Evolutionary conservation across 1,140 invertebrate species (phyloP), one percentile per base, ranked within the genome.

Genomic region (Drosophila setifemur): DNA sequence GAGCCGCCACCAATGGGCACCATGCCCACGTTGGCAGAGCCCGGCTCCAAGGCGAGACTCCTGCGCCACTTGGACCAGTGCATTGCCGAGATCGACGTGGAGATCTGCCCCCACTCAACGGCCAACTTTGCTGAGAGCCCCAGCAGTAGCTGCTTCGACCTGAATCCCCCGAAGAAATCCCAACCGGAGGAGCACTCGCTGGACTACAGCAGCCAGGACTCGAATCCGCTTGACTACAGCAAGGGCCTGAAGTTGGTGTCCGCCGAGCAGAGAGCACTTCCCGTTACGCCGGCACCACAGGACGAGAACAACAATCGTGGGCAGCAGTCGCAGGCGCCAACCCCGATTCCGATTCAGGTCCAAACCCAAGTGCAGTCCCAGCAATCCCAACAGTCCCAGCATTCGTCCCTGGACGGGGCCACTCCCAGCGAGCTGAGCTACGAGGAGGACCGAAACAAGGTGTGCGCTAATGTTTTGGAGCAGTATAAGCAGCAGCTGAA

Each of bases 61-160:
- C 79, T 95, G 1, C 91, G 94, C 3, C 95, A 96, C 76, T 82
- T 96, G 63, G 94, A 95, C 73, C 93, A 93, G 68, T 95, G 95
- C 85, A 92, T 95, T 9, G 92, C 93, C 0, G 94, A 95, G 75
- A 92, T 95, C 12, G 94, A 95, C 77, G 88, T 94, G 21, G 94
- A 95, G 73, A 91, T 94, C 18, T 92, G 93, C 55, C 93, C 93
- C 40, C 90, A 76, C 11, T 57, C 66, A 6, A 71, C 78, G 5
- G 50, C 78, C 5, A 71, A 44, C n/a, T 88, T 82, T 48, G 73
- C 71, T 2, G 88, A 89, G 11, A 89, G 88, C 67, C 88, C 88
- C 12, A 83, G 79, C 53, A 86, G 72, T 18, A 89, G 71, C 25
- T 88, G 85, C 48, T 88, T 69, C 7, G 85, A 88, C 9, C 64